Evolutionary conservation across 92 coral and sea anemone genomes (phyloP), one percentile per base, ranked within the genome.

Genomic region (Actinernus sp.): DNA sequence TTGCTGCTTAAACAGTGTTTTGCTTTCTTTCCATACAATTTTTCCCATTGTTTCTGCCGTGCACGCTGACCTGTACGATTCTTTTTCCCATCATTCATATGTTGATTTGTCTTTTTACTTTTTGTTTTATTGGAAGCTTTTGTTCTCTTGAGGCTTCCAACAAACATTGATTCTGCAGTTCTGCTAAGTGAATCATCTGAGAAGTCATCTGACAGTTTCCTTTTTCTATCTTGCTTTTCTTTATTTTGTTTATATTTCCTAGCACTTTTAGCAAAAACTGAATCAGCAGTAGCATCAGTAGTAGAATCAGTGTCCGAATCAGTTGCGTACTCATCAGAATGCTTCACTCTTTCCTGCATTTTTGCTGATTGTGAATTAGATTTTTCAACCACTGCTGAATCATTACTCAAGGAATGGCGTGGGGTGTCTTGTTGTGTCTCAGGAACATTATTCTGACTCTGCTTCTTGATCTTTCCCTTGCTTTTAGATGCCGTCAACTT

Each of bases 1-100:
- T 51, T 77, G 70, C 31, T 38, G 13, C 44, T 78, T 11, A 17
- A 26, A 33, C 92, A 22, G 33, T 95, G 99, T 17, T 81, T 83
- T 16, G 99, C 99, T 50, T 70, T 74, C n/a, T 54, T 76, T 0
- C 99, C 99, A 68, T 95, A 86, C 23, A 78, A 47, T 60, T 84
- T 83, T 76, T 64, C 53, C 97, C 97, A 91, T 48, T 74, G 79
- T 18, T 86, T 78, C 54, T 84, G 78, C 30, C 99, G 63, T 47
- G 88, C 74, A 29, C 99, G 86, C 59, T 95, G 99, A 30, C 99
- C 99, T 49, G 63, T 45, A 5, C 99, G 82, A 31, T 88, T 88
- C 23, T 36, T 62, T 19, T 58, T 65, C 17, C 45, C 55, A 33
- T 24, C 57, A 18, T 31, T 79, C n/a, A 39, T 67, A 0, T 31